These are phyloP conservation scores for Kradibia gibbosae DNA, from an alignment of 1,140 invertebrate species.

Conservation along the genomic window DNA sequence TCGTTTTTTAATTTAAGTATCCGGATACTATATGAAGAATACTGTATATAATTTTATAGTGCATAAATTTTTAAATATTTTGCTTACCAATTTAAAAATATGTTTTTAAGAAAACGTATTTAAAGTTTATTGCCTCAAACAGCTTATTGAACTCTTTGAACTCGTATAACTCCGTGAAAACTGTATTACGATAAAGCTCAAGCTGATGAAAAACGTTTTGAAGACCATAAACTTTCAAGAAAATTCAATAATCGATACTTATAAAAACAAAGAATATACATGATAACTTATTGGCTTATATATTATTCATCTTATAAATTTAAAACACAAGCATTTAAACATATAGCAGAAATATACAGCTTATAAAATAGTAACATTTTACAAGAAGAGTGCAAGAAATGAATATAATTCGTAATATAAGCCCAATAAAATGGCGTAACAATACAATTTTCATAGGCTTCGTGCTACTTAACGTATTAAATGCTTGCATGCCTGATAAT, in stretches of 20 bases:
- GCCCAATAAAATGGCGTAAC: no score
- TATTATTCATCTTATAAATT: not conserved
- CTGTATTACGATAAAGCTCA: slow-evolving; percentile 9
- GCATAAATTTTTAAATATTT: not conserved
- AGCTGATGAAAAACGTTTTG: not conserved
- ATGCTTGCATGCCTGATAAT: not conserved
- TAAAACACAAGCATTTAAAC: not conserved
- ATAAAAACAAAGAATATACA: not conserved
- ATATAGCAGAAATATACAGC: not conserved
- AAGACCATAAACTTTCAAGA: not conserved
- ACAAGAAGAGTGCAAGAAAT: no score
- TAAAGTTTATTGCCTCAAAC: slow-evolving; percentile 10
- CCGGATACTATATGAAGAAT: not conserved
- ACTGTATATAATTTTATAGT: not conserved
- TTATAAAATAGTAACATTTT: no score
- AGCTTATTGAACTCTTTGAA: not conserved
- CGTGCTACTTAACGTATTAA: not conserved
- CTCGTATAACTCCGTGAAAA: not conserved
- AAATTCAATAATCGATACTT: slow-evolving; percentile 10
- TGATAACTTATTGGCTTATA: not conserved
- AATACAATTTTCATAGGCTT: no score
- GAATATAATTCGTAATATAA: no score
- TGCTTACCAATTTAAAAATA: slow-evolving; percentile 6
- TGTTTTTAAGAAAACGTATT: not conserved
- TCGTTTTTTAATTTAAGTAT: no score